Conservation (phyloP, 2,113 vertebrate genomes). For the Melanerpes aurifrons region DNA sequence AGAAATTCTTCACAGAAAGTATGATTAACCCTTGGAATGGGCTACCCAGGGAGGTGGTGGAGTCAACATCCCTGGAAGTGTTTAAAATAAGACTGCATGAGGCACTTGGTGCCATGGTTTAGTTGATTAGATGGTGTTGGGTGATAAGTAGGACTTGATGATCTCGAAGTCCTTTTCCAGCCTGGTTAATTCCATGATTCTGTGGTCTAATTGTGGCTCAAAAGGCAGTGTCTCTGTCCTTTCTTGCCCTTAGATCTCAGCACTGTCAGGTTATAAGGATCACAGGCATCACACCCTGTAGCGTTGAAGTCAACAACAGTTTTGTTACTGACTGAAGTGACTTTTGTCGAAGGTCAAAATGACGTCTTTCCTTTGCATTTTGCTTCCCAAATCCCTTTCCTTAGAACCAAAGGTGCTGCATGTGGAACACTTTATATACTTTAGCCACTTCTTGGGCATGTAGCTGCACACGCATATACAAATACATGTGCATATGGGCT, state of each 20-base stretch:
- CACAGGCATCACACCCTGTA: fast-evolving
- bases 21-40: too few species aligned
- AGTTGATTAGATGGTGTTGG: too few species aligned
- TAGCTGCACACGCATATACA: not conserved
- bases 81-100: too few species aligned
- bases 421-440: not conserved
- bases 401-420: not conserved
- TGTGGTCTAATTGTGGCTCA: not conserved
- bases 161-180: too few species aligned
- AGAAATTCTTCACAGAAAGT: too few species aligned
- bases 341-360: not conserved
- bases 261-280: fast-evolving
- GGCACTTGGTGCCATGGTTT: too few species aligned
- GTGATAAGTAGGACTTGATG: too few species aligned
- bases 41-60: too few species aligned
- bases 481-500: fast-evolving
- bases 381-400: not conserved
- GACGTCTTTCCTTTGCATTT: not conserved
- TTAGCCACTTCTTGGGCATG: fast-evolving
- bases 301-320: fast-evolving
- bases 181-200: too few species aligned
- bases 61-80: too few species aligned
- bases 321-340: not conserved
- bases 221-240: not conserved
- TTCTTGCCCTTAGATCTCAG: not conserved